Percentiles rank a stretch among this genome's conserved stretches.
phyloP scores from a whole-genome alignment of 2,113 vertebrate genomes.

The Opisthocomus hoazin region DNA sequence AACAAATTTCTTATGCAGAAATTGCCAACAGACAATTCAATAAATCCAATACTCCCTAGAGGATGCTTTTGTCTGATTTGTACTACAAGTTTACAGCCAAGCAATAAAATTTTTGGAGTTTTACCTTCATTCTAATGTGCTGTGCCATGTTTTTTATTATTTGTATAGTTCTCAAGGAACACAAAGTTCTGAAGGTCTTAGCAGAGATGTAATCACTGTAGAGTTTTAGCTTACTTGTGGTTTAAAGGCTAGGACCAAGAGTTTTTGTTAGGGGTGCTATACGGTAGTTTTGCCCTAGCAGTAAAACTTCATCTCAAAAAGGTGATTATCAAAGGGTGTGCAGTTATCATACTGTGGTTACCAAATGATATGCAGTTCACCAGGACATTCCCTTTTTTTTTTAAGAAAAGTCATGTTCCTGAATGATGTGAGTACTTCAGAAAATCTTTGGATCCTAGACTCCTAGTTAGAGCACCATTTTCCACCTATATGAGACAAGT shows the following conservation, averaged over 20 bases:
- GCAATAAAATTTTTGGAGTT: neutral
- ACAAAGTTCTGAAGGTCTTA: neutral
- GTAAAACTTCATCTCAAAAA: neutral
- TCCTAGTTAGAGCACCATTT: neutral
- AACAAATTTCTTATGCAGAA: neutral
- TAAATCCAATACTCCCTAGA: neutral
- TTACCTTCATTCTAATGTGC: neutral
- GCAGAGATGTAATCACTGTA: neutral
- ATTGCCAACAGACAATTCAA: neutral
- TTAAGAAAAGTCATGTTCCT: neutral
- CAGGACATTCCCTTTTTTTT: neutral
- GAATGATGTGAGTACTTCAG: neutral
- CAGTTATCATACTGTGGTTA: neutral
- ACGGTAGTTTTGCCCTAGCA: neutral
- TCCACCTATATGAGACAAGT: neutral
- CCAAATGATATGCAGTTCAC: neutral
- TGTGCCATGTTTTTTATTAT: neutral
- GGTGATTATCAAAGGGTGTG: neutral
- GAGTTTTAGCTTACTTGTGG: neutral
- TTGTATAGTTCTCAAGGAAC: neutral
- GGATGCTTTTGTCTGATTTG: neutral
- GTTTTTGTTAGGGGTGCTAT: neutral
- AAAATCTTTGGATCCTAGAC: neutral
- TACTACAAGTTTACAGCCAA: neutral
- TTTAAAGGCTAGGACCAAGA: neutral